A percentile compares a stretch with the other conserved stretches of the same genome.
Evolutionary conservation across 2,888 invertebrate genomes (phyloP).

Genomic region (Aradus depressus): DNA sequence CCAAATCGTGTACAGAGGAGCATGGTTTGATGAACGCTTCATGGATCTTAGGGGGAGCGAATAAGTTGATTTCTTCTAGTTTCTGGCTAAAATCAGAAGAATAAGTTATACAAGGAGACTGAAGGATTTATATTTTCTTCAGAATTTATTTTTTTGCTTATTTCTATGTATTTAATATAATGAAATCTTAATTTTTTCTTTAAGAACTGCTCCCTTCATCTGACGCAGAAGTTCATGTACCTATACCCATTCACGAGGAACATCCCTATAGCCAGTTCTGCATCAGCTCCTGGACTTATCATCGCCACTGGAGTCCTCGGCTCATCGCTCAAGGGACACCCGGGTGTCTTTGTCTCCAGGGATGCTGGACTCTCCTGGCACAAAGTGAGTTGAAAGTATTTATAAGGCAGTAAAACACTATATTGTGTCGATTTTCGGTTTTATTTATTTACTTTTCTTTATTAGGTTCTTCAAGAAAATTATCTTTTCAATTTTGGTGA

Average conservation of each 20-base stretch:
- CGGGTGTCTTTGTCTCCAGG: constrained; percentile 65
- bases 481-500: constrained; percentile 84
- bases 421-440: background rate
- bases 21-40: too few relatives aligned
- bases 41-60: too few relatives aligned
- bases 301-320: constrained; percentile 77
- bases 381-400: constrained; percentile 41
- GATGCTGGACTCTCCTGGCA: constrained; percentile 78
- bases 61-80: too few relatives aligned
- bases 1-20: too few relatives aligned
- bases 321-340: constrained; percentile 64
- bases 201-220: constrained; percentile 66
- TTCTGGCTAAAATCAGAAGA: too few relatives aligned
- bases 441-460: constrained; percentile 12
- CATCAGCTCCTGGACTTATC: constrained; percentile 78
- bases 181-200: constrained; percentile 19
- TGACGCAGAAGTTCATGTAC: constrained; percentile 76
- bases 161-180: background rate
- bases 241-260: constrained; percentile 69
- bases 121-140: too few relatives aligned
- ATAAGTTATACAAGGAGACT: too few relatives aligned
- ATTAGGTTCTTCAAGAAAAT: constrained; percentile 55
- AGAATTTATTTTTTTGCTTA: background rate
- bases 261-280: constrained; percentile 70
- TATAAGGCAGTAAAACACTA: background rate